Evolutionary conservation across 2,113 vertebrate species (phyloP).

Genomic region (Sceloporus tristichus): DNA sequence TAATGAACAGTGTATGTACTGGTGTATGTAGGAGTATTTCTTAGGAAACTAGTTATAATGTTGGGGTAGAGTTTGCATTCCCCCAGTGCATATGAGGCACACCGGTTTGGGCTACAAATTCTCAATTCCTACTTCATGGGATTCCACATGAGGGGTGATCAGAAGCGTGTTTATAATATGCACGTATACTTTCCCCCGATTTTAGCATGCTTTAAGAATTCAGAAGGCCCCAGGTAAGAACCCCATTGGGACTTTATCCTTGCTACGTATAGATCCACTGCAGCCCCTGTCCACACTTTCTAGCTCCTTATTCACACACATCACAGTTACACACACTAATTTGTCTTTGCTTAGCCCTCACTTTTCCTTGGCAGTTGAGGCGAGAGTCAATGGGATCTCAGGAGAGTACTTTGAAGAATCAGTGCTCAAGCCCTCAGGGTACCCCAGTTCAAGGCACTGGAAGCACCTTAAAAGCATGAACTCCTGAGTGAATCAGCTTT

Average conservation of each 20-base stretch:
- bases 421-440: neutral
- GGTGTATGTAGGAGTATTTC: neutral
- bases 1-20: neutral
- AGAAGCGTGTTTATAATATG: neutral
- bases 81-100: too few relatives aligned
- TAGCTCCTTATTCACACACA: neutral
- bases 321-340: neutral
- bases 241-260: too few relatives aligned
- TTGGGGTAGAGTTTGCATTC: neutral
- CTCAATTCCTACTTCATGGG: neutral
- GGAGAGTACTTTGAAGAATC: neutral
- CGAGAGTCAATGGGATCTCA: neutral
- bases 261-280: too few relatives aligned
- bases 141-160: neutral
- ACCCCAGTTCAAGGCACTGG: too few relatives aligned
- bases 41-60: neutral
- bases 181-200: neutral
- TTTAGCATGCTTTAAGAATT: neutral
- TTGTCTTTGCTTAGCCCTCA: neutral
- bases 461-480: too few relatives aligned
- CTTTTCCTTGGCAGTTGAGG: neutral
- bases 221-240: neutral
- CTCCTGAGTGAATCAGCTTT: neutral
- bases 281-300: too few relatives aligned
- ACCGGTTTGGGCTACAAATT: too few relatives aligned